These are phyloP conservation scores for Beris morrisii DNA, from an alignment of 2,888 invertebrate genomes.

Conservation along the genomic window DNA sequence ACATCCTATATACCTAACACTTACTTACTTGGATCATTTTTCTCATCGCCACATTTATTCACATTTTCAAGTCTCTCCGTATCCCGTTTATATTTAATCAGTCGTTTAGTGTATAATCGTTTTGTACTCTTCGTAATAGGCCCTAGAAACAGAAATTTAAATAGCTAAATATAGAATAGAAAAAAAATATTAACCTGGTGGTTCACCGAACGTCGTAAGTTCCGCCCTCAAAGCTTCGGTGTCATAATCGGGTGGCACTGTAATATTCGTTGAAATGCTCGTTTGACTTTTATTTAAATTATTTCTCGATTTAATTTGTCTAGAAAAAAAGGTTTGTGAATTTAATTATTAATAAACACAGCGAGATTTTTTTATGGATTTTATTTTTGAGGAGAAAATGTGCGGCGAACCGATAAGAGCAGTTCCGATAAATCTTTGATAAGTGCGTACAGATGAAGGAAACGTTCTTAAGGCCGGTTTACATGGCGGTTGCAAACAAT, in stretches of 20 bases:
- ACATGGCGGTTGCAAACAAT: too few relatives aligned
- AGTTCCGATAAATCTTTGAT: too few relatives aligned
- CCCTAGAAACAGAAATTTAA: conserved; percentile 55
- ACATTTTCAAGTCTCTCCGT: conserved; percentile 33
- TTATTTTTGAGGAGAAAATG: not conserved
- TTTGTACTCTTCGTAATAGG: conserved; percentile 80
- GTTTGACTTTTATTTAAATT: conserved; percentile 41
- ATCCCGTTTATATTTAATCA: conserved; percentile 62
- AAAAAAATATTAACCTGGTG: conserved; percentile 55
- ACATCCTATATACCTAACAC: conserved; percentile 8
- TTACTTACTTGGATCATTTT: conserved; percentile 38
- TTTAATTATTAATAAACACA: not conserved
- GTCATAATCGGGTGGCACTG: conserved; percentile 67
- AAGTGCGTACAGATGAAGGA: too few relatives aligned
- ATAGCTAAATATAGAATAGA: conserved; percentile 4
- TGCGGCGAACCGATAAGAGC: too few relatives aligned
- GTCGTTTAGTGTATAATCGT: conserved; percentile 72
- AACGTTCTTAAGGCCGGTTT: too few relatives aligned
- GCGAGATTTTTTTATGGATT: not conserved
- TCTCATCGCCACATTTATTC: conserved; percentile 16
- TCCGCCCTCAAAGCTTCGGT: conserved; percentile 67
- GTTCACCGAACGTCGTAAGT: conserved; percentile 67
- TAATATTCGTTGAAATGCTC: conserved; percentile 60
- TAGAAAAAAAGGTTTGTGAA: not conserved
- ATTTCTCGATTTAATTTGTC: not conserved